Evolutionary conservation across 1,140 invertebrate genomes (phyloP).

Genomic region (Trichomalopsis sarcophagae): DNA sequence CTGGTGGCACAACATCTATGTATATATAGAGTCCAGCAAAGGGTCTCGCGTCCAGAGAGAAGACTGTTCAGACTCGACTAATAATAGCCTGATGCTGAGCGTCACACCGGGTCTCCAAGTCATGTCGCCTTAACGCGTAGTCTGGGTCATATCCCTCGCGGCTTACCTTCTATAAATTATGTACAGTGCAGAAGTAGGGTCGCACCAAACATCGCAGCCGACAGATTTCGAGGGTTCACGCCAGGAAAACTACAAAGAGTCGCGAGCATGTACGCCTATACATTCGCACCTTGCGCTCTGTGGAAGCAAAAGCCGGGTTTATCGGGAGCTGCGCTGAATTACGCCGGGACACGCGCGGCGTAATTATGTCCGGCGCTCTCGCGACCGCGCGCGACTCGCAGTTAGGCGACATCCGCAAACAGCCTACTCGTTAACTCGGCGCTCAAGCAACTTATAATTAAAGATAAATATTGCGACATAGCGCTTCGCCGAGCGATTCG

Average conservation of each 20-base stretch:
- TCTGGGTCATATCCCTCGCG: too few relatives aligned
- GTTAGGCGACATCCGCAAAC: slow-evolving; percentile 49
- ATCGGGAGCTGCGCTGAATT: slow-evolving; percentile 30
- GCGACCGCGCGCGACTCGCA: background rate
- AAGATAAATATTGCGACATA: slow-evolving; percentile 48
- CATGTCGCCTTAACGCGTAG: background rate
- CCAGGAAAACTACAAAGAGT: background rate
- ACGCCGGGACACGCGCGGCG: slow-evolving; percentile 23
- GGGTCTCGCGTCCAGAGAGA: background rate
- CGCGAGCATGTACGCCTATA: background rate
- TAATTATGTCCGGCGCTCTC: slow-evolving; percentile 49
- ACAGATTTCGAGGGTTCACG: background rate
- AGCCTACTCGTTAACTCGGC: slow-evolving; percentile 20
- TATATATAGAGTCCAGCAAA: too few relatives aligned
- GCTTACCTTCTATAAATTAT: too few relatives aligned
- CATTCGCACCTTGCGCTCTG: background rate
- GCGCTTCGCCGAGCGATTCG: slow-evolving; percentile 31
- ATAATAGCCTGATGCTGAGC: background rate
- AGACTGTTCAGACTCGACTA: background rate
- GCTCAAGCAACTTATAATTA: slow-evolving; percentile 40
- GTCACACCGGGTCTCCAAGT: background rate
- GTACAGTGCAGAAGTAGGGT: background rate
- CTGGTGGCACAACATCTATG: background rate
- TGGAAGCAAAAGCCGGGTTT: background rate
- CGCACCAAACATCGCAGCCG: background rate